These are phyloP conservation scores for Heterohyrax brucei DNA, from an alignment of 2,797 vertebrate genomes.

Conservation along the genomic window DNA sequence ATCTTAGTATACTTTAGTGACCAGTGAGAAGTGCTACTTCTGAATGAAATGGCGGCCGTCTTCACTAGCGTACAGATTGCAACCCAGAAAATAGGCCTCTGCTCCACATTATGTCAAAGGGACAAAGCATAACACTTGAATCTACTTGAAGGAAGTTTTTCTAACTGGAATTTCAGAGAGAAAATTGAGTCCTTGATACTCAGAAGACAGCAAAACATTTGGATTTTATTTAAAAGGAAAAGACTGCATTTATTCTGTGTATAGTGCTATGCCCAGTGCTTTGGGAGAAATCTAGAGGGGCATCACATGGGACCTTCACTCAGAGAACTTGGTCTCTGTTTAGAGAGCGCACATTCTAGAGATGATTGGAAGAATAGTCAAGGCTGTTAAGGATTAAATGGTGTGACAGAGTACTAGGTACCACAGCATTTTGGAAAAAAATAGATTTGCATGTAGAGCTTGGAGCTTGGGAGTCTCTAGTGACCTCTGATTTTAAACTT, in stretches of 20 bases:
- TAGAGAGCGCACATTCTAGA: conserved; percentile 42
- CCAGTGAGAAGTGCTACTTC: not conserved
- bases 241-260: not conserved
- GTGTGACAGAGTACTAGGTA: not conserved
- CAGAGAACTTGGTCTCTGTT: conserved; percentile 51
- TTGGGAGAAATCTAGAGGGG: conserved; percentile 36
- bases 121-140: not conserved
- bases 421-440: conserved; percentile 8
- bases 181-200: conserved; percentile 44
- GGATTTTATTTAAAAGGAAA: conserved; percentile 66
- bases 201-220: conserved; percentile 15
- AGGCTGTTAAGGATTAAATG: conserved; percentile 62
- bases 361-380: conserved; percentile 46
- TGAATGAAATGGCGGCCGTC: conserved; percentile 26
- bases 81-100: conserved; percentile 23
- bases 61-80: not conserved
- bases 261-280: not conserved
- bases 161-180: conserved; percentile 34
- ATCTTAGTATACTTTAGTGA: conserved; percentile 10
- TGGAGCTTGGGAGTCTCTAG: conserved; percentile 29
- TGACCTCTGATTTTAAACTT: not conserved
- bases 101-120: conserved; percentile 17
- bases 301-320: conserved; percentile 26
- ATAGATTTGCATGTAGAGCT: conserved; percentile 25
- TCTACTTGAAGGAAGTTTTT: conserved; percentile 57